These are phyloP conservation scores for Actinernus sp. DNA, from an alignment of 92 coral and sea anemone genomes.

Conservation along the genomic window DNA sequence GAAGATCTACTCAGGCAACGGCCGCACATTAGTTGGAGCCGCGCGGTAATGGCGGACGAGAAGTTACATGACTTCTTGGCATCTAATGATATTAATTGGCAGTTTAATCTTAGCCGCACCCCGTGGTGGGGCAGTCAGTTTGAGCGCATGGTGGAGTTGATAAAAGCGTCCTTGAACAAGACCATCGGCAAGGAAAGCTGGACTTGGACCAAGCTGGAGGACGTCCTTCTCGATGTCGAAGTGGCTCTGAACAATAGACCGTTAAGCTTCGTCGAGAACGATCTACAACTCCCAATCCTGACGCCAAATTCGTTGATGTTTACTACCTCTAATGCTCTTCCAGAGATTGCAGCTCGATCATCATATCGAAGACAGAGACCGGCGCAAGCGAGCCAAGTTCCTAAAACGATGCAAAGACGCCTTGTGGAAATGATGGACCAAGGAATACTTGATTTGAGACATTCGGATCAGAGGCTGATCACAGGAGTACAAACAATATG, in stretches of 20 bases:
- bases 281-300: conserved; percentile 8
- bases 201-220: conserved; percentile 9
- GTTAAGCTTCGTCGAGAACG: conserved; percentile 14
- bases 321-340: conserved; percentile 1
- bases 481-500: too few species aligned
- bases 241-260: conserved; percentile 20
- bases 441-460: too few species aligned
- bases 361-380: too few species aligned
- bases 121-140: conserved; percentile 38
- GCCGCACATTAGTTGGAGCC: conserved; percentile 8
- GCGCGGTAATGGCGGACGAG: conserved; percentile 3
- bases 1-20: conserved; percentile 24
- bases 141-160: conserved; percentile 17
- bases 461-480: too few species aligned
- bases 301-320: conserved; percentile 8
- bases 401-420: too few species aligned
- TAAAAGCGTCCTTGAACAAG: conserved; percentile 18
- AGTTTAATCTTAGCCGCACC: conserved; percentile 11
- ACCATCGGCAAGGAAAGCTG: background rate
- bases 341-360: conserved; percentile 10
- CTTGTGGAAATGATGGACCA: too few species aligned
- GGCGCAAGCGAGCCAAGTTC: too few species aligned
- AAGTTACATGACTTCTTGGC: background rate
- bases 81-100: conserved; percentile 1
- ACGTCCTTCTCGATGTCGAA: conserved; percentile 29